Conservation (phyloP, 2,113 vertebrate genomes). For the Epinephelus lanceolatus region DNA sequence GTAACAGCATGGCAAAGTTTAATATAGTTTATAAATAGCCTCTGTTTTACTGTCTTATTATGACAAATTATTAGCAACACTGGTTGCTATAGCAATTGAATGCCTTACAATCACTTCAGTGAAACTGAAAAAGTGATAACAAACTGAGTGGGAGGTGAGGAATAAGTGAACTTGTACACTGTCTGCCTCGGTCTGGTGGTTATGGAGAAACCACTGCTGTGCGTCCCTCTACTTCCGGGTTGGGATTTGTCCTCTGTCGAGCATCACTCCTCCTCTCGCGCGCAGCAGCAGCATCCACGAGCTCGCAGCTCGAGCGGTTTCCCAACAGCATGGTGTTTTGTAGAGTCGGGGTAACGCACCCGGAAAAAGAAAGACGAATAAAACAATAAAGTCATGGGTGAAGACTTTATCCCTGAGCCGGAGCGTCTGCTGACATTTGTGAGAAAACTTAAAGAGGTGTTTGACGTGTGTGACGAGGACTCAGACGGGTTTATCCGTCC, state of each 20-base stretch:
- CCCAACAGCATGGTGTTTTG: not conserved
- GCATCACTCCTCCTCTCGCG: constrained; percentile 6
- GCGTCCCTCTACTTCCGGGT: constrained; percentile 1
- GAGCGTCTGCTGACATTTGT: constrained; percentile 84
- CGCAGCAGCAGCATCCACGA: constrained; percentile 19
- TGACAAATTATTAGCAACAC: no score
- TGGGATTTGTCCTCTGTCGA: not conserved
- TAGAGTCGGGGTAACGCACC: not conserved
- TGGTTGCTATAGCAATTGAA: not conserved
- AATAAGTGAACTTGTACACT: no score
- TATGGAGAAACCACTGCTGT: no score
- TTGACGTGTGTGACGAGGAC: constrained; percentile 91
- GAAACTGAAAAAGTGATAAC: not conserved
- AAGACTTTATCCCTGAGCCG: constrained; percentile 34
- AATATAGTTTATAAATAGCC: not conserved
- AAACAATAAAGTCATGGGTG: constrained; percentile 52
- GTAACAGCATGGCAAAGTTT: no score
- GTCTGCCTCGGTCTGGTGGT: not conserved
- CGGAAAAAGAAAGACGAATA: not conserved
- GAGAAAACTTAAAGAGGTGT: constrained; percentile 90
- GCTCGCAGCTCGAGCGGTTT: not conserved
- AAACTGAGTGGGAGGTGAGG: not conserved
- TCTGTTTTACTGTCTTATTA: not conserved
- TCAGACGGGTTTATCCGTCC: constrained; percentile 89
- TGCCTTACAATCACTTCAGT: not conserved